phyloP scores from a whole-genome alignment of 2,113 vertebrate genomes.

The Mastomys natalensis region DNA sequence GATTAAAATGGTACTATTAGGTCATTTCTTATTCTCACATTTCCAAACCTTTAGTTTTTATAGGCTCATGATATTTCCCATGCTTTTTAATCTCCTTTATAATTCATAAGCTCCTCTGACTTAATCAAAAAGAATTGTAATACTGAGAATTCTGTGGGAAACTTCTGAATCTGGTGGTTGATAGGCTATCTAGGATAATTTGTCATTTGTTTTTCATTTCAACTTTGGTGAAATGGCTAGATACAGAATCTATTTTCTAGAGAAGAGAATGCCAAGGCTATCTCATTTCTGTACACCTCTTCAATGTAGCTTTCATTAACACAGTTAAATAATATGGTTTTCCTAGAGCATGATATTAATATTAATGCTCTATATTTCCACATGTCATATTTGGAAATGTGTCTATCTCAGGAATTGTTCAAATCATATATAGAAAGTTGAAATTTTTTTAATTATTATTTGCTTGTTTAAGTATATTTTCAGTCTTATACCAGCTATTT shows the following conservation, averaged over 20 bases:
- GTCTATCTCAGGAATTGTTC: background rate
- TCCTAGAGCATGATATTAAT: background rate
- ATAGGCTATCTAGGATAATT: background rate
- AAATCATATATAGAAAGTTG: background rate
- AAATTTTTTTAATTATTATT: background rate
- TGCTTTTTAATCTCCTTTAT: background rate
- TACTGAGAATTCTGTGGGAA: background rate
- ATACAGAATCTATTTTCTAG: background rate
- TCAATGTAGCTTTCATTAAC: background rate
- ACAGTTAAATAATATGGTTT: background rate
- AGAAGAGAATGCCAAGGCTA: background rate
- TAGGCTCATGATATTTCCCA: background rate
- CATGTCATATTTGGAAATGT: conserved; percentile 30
- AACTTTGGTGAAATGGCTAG: background rate
- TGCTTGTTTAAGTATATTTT: background rate
- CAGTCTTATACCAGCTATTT: background rate
- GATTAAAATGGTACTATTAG: background rate
- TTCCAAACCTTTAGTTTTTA: background rate
- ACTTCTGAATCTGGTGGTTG: background rate
- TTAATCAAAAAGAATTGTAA: background rate
- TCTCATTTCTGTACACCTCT: background rate
- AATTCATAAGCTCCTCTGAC: background rate
- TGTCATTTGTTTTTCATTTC: background rate
- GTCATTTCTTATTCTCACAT: background rate
- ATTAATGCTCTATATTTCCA: background rate